Base-by-base conservation (phyloP, 2,113 vertebrate genomes). In the Cyanoramphus novaezelandiae region DNA sequence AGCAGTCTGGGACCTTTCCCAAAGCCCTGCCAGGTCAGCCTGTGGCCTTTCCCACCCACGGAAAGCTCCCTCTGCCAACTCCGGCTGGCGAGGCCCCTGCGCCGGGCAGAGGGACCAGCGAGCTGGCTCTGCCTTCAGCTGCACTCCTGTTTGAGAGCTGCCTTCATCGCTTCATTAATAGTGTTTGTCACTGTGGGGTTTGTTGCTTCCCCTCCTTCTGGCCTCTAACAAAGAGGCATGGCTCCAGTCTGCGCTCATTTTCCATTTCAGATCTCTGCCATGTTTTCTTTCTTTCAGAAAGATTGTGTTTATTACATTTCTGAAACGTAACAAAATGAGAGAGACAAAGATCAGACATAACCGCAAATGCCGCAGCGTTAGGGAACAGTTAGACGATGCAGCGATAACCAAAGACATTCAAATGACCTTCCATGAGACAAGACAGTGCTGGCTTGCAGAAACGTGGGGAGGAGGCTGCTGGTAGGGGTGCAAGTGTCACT, bases 1-100 rank as follows among this genome's bases (percentile, higher is more conserved):
- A 89, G 80, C 90, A 94, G 72, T 8, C 93, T 90, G 84, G 77
- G 77, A 94, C 67, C 81, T 93, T 90, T 96, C 91, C 83, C 92
- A 93, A 88, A 95, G 80, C 68, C 59, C 72, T 72, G 15, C 71
- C 70, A 39, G 92, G 67, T 86, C 74, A 86, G 9, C 37, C 71
- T n/a, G 39, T 85, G 83, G 63, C 89, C 92, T 91, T 93, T 97
- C 91, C 92, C 80, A 87, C 78, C 75, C 92, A 50, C 55, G 82
- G 78, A 29, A 67, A 0, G 18, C 13, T 87, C 33, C 21, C 35
- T 83, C 44, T 85, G 81, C 95, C 92, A 95, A 50, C 47, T 28
- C 27, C 33, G 43, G 53, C 82, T 88, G 81, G 69, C 17, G 0
- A 67, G 65, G 86, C 4, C 88, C 43, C 60, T 0, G 0, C 0